phyloP scores from a whole-genome alignment of 1,140 invertebrate genomes.

The Acromyrmex heyeri region DNA sequence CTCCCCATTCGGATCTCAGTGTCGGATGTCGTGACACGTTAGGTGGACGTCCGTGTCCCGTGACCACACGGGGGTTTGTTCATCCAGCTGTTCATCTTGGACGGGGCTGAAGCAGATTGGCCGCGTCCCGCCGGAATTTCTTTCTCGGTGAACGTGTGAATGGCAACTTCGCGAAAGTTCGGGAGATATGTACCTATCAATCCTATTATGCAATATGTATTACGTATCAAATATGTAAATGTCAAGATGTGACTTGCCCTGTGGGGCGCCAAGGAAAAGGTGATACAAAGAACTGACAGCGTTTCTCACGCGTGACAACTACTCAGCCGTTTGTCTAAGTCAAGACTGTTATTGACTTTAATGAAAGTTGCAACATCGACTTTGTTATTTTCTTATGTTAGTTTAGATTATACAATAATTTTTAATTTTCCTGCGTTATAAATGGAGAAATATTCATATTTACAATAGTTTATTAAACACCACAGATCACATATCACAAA shows the following conservation, averaged over 20 bases:
- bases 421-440: neutral
- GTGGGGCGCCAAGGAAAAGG: neutral
- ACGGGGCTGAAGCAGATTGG: neutral
- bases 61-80: conserved; percentile 22
- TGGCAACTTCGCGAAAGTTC: conserved; percentile 11
- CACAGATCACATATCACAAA: no score
- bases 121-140: conserved; percentile 15
- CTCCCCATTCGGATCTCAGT: conserved; percentile 66
- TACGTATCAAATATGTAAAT: conserved; percentile 31
- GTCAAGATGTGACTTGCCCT: conserved; percentile 15
- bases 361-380: neutral
- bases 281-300: neutral
- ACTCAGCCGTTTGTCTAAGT: neutral
- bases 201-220: conserved; percentile 24
- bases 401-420: neutral
- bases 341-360: neutral
- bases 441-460: neutral
- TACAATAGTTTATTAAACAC: neutral
- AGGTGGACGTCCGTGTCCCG: conserved; percentile 49
- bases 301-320: conserved; percentile 18
- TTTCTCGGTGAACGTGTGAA: conserved; percentile 29
- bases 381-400: neutral
- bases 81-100: conserved; percentile 54
- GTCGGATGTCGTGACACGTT: conserved; percentile 70
- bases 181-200: conserved; percentile 27